Evolutionary conservation across 2,888 invertebrate genomes (phyloP), one percentile per base, ranked within the genome.

Genomic region (Eremobia ochroleuca): DNA sequence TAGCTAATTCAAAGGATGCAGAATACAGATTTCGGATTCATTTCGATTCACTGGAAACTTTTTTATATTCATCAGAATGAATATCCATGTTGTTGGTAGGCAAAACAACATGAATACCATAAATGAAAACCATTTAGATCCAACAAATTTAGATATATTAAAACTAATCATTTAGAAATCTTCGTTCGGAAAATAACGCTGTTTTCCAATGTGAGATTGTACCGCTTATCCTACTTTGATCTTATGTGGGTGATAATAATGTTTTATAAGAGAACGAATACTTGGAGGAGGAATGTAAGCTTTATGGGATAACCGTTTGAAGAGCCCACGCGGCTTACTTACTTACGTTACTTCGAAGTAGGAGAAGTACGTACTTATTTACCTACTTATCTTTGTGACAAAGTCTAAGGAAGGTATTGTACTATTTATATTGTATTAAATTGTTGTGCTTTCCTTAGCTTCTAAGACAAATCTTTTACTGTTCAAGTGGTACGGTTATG

Each of bases 171-270:
- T 65, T 65, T 49, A 34, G 68, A 73, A 70, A 77, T 58, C n/a
- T 70, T 65, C 69, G 31, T 65, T 62, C 28, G 28, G 40, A 77
- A 73, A 72, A 80, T 59, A 69, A 55, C 61, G 46, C 34, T 13
- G 52, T 77, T 77, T 55, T 21, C 40, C 46, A 49, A 65, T 55
- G 37, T 59, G 15, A 65, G n/a, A 65, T 55, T 31, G 15, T 72
- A 55, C 15, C 40, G 21, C 21, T 74, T 76, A 70, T 62, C 73
- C n/a, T 34, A n/a, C 69, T 70, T 67, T 64, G 62, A 82, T 74
- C 67, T 73, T 28, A 66, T 78, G 62, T 70, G 61, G 65, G 49
- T 67, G 46, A 81, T 82, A 72, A 82, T 82, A 43, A 49, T 70
- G 46, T 73, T 83, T 64, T 69, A 68, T 65, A 46, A 37, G 8